These are phyloP conservation scores for Oxystoma pomonae DNA, from an alignment of 2,888 invertebrate genomes.

Conservation along the genomic window DNA sequence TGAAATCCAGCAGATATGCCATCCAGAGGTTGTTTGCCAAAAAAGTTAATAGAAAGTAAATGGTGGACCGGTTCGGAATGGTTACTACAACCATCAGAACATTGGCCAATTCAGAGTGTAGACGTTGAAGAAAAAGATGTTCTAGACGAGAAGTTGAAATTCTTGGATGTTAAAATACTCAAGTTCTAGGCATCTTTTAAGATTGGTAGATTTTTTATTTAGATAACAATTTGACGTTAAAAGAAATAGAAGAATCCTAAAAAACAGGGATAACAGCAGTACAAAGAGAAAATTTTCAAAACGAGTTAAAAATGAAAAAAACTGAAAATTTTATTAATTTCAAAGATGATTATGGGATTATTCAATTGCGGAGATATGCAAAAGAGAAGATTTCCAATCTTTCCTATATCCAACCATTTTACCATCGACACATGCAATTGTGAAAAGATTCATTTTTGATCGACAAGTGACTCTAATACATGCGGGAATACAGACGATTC, in stretches of 20 bases:
- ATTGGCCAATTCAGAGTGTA: background rate
- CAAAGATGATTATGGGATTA: background rate
- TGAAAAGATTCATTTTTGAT: background rate
- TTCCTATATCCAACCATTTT: background rate
- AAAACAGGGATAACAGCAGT: background rate
- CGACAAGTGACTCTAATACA: slow-evolving; percentile 1
- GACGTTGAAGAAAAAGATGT: background rate
- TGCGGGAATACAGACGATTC: slow-evolving; percentile 14
- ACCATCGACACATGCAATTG: background rate
- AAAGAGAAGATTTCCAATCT: background rate
- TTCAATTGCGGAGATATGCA: background rate
- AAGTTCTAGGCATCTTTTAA: background rate
- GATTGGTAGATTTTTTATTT: background rate
- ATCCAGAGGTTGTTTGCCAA: background rate
- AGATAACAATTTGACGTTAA: background rate
- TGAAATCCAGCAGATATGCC: background rate
- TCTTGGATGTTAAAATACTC: background rate
- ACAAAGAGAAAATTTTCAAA: background rate
- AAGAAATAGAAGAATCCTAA: background rate
- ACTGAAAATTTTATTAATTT: background rate
- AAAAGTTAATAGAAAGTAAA: background rate
- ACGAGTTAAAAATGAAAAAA: background rate
- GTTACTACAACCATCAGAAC: too few species aligned
- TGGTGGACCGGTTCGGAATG: background rate
- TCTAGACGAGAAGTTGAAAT: background rate